Evolutionary conservation across 2,888 invertebrate genomes (phyloP), one percentile per base, ranked within the genome.

Genomic region (Parapristionchus giblindavisi): DNA sequence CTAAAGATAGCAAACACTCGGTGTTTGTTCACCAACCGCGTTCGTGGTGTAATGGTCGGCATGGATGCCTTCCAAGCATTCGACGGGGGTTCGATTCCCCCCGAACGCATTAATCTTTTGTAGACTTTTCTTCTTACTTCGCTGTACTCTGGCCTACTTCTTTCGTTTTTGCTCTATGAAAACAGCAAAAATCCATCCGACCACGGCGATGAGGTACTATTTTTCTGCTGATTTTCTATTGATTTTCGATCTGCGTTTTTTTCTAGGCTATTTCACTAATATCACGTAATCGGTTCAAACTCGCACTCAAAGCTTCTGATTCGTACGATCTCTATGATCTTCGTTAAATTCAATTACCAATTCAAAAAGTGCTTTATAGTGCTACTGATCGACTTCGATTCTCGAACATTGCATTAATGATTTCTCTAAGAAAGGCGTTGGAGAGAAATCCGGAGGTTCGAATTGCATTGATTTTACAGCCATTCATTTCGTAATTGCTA

Each of bases 61-160:
- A 77, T 77, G 76, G 77, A 77, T 77, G 77, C 77, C 77, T 77
- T 77, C 77, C 77, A 77, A 77, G 77, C 77, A 77, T 77, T 77
- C 77, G 77, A 77, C 77, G 77, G 77, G 77, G 77, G 77, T 77
- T 77, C 77, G 77, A 77, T 77, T 77, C 77, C 77, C 75, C 77
- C 77, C 77, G 77, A 70, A 77, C 77, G 77, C 77, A 77, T 74
- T 17, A 58, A 56, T 27, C 27, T 5, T 11, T 38, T 17, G 24
- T 40, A 63, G 63, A 63, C 63, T 2, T 63, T 63, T 40, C 63
- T 63, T 38, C 63, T 63, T 17, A 63, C 63, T 27, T 63, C 63
- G 1, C 63, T 63, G 24, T 63, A 63, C 40, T 63, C 63, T 14
- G 63, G 63, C 17, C 61, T 61, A 5, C 38, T 61, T 3, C 61